A percentile compares a stretch with the other conserved stretches of the same genome.
These are phyloP conservation scores for Acropternis orthonyx DNA, from an alignment of 2,797 vertebrate species.

Conservation along the genomic window DNA sequence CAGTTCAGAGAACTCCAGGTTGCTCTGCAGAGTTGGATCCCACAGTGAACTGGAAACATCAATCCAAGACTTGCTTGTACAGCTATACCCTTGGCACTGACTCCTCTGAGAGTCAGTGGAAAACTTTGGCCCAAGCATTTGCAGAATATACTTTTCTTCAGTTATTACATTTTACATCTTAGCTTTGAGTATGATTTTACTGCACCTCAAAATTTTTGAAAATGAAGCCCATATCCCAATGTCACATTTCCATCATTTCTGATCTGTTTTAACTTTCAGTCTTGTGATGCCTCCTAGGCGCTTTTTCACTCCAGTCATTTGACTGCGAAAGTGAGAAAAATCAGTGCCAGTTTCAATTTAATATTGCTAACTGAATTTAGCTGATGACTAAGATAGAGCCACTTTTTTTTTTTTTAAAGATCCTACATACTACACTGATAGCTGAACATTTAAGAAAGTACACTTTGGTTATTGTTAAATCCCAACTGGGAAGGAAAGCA, in stretches of 20 bases:
- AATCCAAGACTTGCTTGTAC: background rate
- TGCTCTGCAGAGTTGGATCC: background rate
- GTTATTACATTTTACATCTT: no score
- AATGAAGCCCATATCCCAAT: background rate
- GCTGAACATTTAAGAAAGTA: background rate
- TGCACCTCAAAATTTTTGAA: background rate
- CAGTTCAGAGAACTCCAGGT: fast-evolving
- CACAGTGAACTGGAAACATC: background rate
- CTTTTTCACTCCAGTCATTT: background rate
- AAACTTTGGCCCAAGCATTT: background rate
- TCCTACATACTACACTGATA: background rate
- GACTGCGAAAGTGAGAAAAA: background rate
- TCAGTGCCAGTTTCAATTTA: background rate
- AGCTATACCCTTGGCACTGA: background rate
- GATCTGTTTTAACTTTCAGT: background rate
- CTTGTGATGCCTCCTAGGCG: background rate
- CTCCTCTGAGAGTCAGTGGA: background rate
- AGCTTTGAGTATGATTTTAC: background rate
- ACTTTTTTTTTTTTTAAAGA: background rate
- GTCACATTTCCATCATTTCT: background rate
- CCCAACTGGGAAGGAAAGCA: background rate
- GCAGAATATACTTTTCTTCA: background rate
- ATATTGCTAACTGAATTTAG: background rate
- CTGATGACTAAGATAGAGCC: background rate
- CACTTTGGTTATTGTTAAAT: background rate